These are phyloP conservation scores for Excalfactoria chinensis DNA, from an alignment of 2,113 vertebrate genomes.

Conservation along the genomic window DNA sequence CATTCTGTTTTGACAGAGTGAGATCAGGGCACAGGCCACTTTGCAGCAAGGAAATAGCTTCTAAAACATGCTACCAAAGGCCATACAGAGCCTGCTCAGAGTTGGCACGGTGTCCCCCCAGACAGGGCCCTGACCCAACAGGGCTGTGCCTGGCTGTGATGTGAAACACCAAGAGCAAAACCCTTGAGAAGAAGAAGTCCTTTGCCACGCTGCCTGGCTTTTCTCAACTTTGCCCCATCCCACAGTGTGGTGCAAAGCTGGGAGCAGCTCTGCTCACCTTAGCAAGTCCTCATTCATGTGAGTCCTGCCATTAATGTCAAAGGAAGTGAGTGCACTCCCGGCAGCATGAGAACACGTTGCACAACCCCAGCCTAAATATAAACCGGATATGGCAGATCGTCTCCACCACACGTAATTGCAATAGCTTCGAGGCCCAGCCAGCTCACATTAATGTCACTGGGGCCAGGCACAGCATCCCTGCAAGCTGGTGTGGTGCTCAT, in stretches of 20 bases:
- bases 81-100: background rate
- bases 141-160: background rate
- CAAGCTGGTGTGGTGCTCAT: background rate
- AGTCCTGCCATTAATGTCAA: background rate
- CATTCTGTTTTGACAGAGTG: background rate
- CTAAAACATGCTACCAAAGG: background rate
- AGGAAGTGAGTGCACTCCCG: constrained; percentile 5
- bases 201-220: background rate
- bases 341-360: background rate
- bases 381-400: background rate
- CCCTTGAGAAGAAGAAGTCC: fast-evolving
- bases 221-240: background rate
- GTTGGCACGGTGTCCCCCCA: background rate
- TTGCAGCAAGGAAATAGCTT: background rate
- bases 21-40: background rate
- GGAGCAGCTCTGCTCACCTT: background rate
- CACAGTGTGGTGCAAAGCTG: background rate
- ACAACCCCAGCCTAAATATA: constrained; percentile 17
- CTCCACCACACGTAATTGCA: background rate
- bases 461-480: background rate
- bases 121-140: background rate
- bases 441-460: background rate
- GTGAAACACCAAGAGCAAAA: background rate
- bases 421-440: background rate
- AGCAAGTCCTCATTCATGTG: background rate